A percentile compares a stretch with the other conserved stretches of the same genome.
These are phyloP conservation scores for Drosophila mercatorum DNA, from an alignment of 2,888 invertebrate species.

Conservation along the genomic window DNA sequence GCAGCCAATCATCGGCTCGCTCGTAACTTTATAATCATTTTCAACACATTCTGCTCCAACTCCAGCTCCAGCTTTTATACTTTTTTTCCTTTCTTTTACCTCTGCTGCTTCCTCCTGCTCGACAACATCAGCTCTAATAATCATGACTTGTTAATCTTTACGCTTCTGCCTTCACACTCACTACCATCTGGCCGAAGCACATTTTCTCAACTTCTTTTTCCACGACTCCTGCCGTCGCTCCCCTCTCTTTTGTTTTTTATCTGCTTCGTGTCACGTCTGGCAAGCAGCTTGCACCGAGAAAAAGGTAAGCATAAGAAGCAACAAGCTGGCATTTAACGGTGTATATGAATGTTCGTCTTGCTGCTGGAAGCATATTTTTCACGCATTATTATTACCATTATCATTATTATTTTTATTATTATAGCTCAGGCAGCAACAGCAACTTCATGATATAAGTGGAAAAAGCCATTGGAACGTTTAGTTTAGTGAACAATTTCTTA, in stretches of 20 bases:
- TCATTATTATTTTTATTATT: conserved; percentile 13
- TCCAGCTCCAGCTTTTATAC: not conserved
- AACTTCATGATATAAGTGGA: conserved; percentile 53
- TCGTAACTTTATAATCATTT: conserved; percentile 46
- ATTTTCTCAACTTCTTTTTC: conserved; percentile 11
- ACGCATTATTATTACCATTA: conserved; percentile 56
- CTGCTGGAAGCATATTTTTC: conserved; percentile 41
- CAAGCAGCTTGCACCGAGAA: conserved; percentile 35
- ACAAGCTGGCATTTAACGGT: conserved; percentile 55
- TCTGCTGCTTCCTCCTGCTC: not conserved
- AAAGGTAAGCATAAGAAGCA: conserved; percentile 8
- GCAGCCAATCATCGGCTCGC: conserved; percentile 37
- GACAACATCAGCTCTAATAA: conserved; percentile 66
- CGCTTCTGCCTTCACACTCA: conserved; percentile 62
- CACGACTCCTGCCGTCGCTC: not conserved
- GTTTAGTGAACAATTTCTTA: conserved; percentile 13
- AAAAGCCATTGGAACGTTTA: conserved; percentile 63
- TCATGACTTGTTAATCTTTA: conserved; percentile 82
- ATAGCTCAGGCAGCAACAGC: conserved; percentile 9
- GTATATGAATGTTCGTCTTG: conserved; percentile 20
- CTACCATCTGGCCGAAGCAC: conserved; percentile 19
- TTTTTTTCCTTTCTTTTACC: not conserved
- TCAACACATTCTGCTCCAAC: conserved; percentile 30
- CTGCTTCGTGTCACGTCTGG: conserved; percentile 31
- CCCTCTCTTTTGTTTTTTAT: not conserved